A percentile compares a stretch with the other conserved stretches of the same genome.
phyloP scores from a whole-genome alignment of 2,888 invertebrate genomes.

The Chrysina gloriosa region DNA sequence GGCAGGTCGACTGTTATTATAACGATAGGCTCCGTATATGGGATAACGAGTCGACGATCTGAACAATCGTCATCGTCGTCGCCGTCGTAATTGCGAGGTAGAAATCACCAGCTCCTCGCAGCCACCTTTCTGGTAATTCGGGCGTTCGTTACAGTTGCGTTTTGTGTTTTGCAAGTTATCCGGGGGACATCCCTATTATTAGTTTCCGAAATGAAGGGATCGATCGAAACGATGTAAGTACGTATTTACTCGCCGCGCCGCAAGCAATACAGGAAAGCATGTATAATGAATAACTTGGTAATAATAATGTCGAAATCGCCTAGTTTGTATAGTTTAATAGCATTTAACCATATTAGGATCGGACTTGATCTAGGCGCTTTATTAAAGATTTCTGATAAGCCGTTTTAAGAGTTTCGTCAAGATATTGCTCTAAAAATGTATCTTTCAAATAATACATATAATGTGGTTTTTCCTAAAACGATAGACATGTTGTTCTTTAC shows the following conservation, averaged over 20 bases:
- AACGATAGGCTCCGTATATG: slow-evolving; percentile 15
- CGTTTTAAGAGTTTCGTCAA: too few relatives aligned
- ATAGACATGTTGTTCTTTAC: too few relatives aligned
- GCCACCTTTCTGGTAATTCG: neutral
- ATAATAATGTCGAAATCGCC: slow-evolving; percentile 8
- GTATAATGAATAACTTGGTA: neutral
- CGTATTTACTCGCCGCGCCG: too few relatives aligned
- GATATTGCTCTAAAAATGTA: too few relatives aligned
- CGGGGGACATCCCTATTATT: neutral
- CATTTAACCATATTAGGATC: slow-evolving; percentile 16
- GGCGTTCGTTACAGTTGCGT: neutral
- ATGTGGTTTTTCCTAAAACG: too few relatives aligned
- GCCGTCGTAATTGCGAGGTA: slow-evolving; percentile 1
- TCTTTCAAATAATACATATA: too few relatives aligned
- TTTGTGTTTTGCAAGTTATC: slow-evolving; percentile 11
- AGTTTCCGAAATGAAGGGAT: slow-evolving; percentile 11
- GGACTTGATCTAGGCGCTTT: too few relatives aligned
- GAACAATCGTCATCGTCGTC: slow-evolving; percentile 7
- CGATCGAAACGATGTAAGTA: slow-evolving; percentile 26
- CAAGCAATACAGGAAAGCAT: neutral
- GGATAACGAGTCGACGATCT: neutral
- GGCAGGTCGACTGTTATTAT: neutral
- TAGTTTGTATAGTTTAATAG: slow-evolving; percentile 6
- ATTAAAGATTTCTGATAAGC: slow-evolving; percentile 1
- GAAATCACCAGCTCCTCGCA: neutral